Evolutionary conservation across 2,888 invertebrate genomes (phyloP), one percentile per base, ranked within the genome.

Genomic region (Chloroclysta siterata): DNA sequence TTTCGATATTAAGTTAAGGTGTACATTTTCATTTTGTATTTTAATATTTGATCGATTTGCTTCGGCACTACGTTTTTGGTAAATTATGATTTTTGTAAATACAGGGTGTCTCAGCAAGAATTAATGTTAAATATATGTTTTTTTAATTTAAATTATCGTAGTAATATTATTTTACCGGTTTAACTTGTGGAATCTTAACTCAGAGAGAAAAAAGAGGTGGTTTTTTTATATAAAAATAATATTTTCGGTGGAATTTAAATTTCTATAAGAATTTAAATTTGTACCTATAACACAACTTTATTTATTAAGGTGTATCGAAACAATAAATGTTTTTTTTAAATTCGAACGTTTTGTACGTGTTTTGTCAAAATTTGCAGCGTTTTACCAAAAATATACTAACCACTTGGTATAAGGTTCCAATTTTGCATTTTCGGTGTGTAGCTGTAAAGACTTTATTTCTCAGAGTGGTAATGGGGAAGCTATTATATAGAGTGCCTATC

Each of bases 321-420:
- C 13, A 14, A 44, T 41, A 5, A n/a, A 22, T 22, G 22, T 22
- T 22, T 53, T 22, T 53, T 42, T 13, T 2, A n/a, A 50, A 29
- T 50, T 28, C 22, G 8, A 39, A 41, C 22, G 22, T 44, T 51
- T 50, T 52, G 41, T 57, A 55, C 48, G 46, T 47, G 22, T 48
- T 28, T 53, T 55, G 46, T 73, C 68, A 69, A 73, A 74, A 73
- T 71, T 72, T 65, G 69, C 76, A 78, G 76, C 77, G 74, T 72
- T 75, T 65, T 78, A 82, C 81, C 82, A 82, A 82, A 82, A 72
- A 77, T 65, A 60, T 51, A 53, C 69, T 75, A 72, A 72, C 72
- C 66, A 66, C 39, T 72, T 74, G 72, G 71, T 75, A 66, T 75
- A 76, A 71, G 73, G 74, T 78, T 77, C 74, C 76, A 61, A 70